phyloP scores from a whole-genome alignment of 1,140 invertebrate genomes.

The Drosophila virilis region DNA sequence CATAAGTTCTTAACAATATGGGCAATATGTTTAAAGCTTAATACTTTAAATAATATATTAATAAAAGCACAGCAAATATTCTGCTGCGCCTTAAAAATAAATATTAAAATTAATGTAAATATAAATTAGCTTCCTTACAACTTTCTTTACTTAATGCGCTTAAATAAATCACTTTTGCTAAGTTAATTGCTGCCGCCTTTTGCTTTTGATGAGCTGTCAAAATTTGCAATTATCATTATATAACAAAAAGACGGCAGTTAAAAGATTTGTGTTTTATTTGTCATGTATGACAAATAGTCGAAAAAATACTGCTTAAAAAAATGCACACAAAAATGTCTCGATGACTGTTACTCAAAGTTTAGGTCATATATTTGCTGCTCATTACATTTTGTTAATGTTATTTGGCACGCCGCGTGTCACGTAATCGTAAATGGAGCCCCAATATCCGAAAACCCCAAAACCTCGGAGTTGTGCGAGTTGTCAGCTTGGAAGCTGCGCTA shows the following conservation, averaged over 20 bases:
- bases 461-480: background rate
- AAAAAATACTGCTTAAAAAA: no score
- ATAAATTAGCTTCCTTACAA: background rate
- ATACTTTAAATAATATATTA: background rate
- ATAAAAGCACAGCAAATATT: background rate
- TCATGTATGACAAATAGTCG: conserved; percentile 27
- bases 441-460: conserved; percentile 1
- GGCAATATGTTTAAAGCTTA: background rate
- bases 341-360: conserved; percentile 32
- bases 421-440: conserved; percentile 66
- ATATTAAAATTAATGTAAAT: background rate
- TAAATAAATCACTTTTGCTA: conserved; percentile 22
- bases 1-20: background rate
- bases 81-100: background rate
- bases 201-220: conserved; percentile 55
- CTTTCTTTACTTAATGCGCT: conserved; percentile 19
- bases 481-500: conserved; percentile 40
- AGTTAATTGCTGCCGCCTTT: conserved; percentile 11
- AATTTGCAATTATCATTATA: conserved; percentile 62
- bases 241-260: conserved; percentile 49
- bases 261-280: conserved; percentile 28
- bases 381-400: conserved; percentile 68
- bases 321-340: conserved; percentile 47
- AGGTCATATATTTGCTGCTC: conserved; percentile 65
- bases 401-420: conserved; percentile 64